Percentiles rank a stretch among this genome's conserved stretches.
Evolutionary conservation across 2,797 vertebrate species (phyloP).

Genomic region (Sylvia borin): DNA sequence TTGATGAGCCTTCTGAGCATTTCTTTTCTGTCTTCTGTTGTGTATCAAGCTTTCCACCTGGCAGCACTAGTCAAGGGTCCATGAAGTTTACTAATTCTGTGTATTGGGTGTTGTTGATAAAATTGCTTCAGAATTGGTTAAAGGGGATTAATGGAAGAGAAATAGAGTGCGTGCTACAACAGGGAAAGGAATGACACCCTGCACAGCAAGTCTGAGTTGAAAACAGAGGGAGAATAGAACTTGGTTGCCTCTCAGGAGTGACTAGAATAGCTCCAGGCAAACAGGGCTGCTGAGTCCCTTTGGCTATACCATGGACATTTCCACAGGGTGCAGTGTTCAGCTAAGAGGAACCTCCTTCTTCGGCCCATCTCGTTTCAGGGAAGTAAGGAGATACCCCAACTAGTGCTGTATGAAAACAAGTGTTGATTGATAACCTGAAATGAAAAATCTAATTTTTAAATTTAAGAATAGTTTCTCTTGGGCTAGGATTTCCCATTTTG

Average conservation of each 20-base stretch:
- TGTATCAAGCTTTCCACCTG: not conserved
- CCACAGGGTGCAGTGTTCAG: not conserved
- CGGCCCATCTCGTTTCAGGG: not conserved
- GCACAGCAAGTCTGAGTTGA: not conserved
- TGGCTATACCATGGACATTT: not conserved
- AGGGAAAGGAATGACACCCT: not conserved
- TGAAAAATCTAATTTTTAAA: not conserved
- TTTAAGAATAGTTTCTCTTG: not conserved
- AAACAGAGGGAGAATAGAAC: not conserved
- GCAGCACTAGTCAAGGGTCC: not conserved
- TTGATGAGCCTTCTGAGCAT: not conserved
- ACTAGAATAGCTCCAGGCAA: not conserved
- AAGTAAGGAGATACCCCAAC: not conserved
- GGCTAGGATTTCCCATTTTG: not conserved
- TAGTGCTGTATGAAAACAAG: not conserved
- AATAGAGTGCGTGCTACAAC: not conserved
- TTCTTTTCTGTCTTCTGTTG: not conserved
- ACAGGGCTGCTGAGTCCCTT: not conserved
- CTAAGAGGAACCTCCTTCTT: not conserved
- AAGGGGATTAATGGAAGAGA: not conserved
- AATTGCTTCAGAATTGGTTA: rapidly evolving
- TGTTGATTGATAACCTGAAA: not conserved
- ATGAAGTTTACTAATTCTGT: not conserved
- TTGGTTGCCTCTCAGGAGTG: not conserved
- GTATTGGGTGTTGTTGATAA: not conserved